Percentiles rank a stretch among this genome's conserved stretches.
These are phyloP conservation scores for Hemiprocne comata DNA, from an alignment of 2,113 vertebrate species.

Conservation along the genomic window DNA sequence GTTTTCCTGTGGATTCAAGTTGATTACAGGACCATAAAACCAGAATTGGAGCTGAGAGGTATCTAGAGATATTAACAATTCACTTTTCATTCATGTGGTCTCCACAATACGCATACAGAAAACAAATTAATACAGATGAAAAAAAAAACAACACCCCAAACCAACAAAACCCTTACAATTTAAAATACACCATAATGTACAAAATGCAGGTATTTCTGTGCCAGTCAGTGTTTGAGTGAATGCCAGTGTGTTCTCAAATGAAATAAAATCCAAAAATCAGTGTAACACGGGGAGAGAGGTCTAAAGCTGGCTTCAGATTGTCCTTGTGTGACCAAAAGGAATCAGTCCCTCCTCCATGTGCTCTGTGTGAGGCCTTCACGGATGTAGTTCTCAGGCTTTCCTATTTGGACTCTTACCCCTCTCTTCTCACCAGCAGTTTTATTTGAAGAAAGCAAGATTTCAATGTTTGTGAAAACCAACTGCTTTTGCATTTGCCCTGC, in stretches of 20 bases:
- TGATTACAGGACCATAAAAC: neutral
- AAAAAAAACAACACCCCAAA: neutral
- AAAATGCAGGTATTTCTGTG: neutral
- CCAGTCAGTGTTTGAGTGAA: neutral
- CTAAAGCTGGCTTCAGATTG: neutral
- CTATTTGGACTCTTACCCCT: fast-evolving
- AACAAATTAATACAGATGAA: neutral
- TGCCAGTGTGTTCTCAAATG: neutral
- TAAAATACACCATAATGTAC: neutral
- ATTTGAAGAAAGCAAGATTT: neutral
- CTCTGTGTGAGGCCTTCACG: neutral
- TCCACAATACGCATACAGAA: neutral
- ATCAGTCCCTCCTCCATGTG: neutral
- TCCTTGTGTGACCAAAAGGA: neutral
- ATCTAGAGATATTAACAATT: neutral
- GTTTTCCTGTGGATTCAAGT: neutral
- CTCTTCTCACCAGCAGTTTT: neutral
- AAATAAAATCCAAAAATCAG: neutral
- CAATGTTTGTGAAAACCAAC: neutral
- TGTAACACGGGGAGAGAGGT: neutral
- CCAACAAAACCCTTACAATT: neutral
- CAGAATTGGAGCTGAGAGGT: neutral
- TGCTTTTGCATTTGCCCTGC: neutral
- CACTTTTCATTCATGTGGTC: neutral
- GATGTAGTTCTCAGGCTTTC: neutral